phyloP scores from a whole-genome alignment of 1,140 invertebrate species.

The Apis florea region DNA sequence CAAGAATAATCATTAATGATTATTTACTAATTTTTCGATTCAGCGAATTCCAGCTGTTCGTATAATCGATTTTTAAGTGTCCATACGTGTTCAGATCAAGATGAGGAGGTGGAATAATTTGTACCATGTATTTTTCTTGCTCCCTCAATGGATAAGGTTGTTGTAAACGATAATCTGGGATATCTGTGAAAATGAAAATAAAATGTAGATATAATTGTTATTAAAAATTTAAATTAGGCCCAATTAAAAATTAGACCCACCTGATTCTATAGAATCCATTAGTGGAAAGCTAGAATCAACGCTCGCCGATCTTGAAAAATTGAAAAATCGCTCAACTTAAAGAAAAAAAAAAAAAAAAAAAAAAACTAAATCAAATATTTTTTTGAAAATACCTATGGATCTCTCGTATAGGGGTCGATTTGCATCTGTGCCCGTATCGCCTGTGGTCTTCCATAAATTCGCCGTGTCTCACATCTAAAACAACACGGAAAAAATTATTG shows the following conservation, averaged over 20 bases:
- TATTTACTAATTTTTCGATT: conserved; percentile 84
- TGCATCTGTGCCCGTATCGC: conserved; percentile 12
- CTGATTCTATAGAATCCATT: conserved; percentile 3
- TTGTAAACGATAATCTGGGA: neutral
- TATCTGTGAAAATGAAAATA: conserved; percentile 15
- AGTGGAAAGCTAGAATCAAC: neutral
- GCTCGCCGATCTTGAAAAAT: neutral
- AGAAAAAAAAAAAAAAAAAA: neutral
- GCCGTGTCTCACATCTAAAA: conserved; percentile 31
- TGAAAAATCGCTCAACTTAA: neutral
- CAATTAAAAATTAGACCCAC: neutral
- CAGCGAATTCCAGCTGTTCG: conserved; percentile 86
- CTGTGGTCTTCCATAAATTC: conserved; percentile 28
- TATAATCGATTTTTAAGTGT: conserved; percentile 88
- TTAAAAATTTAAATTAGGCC: no score
- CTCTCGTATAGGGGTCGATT: neutral
- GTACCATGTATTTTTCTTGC: conserved; percentile 59
- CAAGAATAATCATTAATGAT: conserved; percentile 1
- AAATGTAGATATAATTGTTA: neutral
- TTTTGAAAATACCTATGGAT: conserved; percentile 6
- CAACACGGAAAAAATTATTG: neutral
- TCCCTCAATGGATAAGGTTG: neutral
- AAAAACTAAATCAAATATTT: no score
- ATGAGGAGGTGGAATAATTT: conserved; percentile 69
- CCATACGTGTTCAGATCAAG: conserved; percentile 86